phyloP scores from a whole-genome alignment of 2,113 vertebrate genomes.

The Lethenteron camtschaticum region DNA sequence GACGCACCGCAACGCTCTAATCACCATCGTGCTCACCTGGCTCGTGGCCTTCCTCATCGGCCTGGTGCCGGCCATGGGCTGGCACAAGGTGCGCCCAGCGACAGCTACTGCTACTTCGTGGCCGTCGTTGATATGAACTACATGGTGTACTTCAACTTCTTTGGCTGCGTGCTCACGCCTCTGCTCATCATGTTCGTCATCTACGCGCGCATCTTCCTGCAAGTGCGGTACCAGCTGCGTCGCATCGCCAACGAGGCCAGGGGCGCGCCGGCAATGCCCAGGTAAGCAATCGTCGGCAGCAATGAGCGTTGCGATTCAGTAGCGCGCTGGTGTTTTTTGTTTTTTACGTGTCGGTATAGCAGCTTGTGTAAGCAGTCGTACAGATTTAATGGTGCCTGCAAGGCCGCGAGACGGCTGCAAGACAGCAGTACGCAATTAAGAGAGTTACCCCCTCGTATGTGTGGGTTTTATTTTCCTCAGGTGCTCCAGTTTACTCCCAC shows the following conservation, averaged over 20 bases:
- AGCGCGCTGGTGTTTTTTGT: too few relatives aligned
- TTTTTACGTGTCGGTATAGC: too few relatives aligned
- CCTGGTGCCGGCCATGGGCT: conserved; percentile 27
- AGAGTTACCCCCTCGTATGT: too few relatives aligned
- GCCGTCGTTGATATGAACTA: conserved; percentile 90
- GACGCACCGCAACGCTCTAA: conserved; percentile 22
- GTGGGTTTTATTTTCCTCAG: too few relatives aligned
- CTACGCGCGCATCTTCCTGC: conserved; percentile 80
- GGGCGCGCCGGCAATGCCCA: neutral
- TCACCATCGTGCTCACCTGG: conserved; percentile 25
- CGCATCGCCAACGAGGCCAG: conserved; percentile 14
- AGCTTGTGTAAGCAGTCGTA: too few relatives aligned
- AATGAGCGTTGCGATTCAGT: too few relatives aligned
- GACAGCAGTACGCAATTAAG: too few relatives aligned
- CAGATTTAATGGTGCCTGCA: too few relatives aligned
- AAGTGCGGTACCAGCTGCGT: conserved; percentile 39
- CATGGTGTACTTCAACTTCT: conserved; percentile 99
- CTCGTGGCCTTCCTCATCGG: conserved; percentile 22
- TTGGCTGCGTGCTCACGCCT: conserved; percentile 69
- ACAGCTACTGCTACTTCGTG: conserved; percentile 58
- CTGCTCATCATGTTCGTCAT: conserved; percentile 69
- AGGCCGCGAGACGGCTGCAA: too few relatives aligned
- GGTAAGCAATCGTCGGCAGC: too few relatives aligned
- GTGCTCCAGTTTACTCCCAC: too few relatives aligned
- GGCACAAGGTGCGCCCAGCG: conserved; percentile 19